Evolutionary conservation across 64 coral and sea anemone genomes (phyloP), one percentile per base, ranked within the genome.

Genomic region (Astreopora myriophthalma): DNA sequence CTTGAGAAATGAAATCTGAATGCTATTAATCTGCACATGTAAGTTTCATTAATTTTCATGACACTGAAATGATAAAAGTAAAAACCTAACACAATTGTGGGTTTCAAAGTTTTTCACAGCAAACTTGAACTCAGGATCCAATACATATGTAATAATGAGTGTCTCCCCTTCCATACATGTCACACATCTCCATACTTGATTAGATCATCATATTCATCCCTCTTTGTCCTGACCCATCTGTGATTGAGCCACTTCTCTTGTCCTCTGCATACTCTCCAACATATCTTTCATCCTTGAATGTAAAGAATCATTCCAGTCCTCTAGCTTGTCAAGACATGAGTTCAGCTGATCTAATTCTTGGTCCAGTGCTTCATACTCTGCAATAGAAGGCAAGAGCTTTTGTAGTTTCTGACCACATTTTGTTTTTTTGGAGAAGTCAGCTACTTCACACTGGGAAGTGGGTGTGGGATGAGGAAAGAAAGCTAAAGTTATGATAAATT

Each of bases 281-380:
- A 98, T 81, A 74, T 98, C 96, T 48, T 89, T 98, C 63, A 98
- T 98, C 37, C 68, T 91, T 6, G 88, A 83, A 48, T 92, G 71
- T 14, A 98, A 63, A 17, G 96, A 98, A 76, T 98, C 96, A 88
- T 98, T 94, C 96, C 96, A 98, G 84, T 73, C 89, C 69, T 98
- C 96, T 32, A 98, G 65, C 22, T 71, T 86, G 49, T 98, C 96
- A n/a, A 98, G 86, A 28, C 96, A 98, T 35, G 34, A 94, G 48
- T 94, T 94, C 31, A 98, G 34, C 36, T 64, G 88, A 78, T 98
- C 96, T 61, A 98, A 22, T 32, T 98, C 92, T n/a, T 83, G 34
- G 30, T 94, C 84, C 29, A 98, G 57, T 30, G 89, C 92, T 17
- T 90, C 93, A 48, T 98, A 98, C 25, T 98, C 96, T 98, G 70